Base-by-base conservation (phyloP, 2,797 vertebrate species). In the Cryptoblepharus egeriae region DNA sequence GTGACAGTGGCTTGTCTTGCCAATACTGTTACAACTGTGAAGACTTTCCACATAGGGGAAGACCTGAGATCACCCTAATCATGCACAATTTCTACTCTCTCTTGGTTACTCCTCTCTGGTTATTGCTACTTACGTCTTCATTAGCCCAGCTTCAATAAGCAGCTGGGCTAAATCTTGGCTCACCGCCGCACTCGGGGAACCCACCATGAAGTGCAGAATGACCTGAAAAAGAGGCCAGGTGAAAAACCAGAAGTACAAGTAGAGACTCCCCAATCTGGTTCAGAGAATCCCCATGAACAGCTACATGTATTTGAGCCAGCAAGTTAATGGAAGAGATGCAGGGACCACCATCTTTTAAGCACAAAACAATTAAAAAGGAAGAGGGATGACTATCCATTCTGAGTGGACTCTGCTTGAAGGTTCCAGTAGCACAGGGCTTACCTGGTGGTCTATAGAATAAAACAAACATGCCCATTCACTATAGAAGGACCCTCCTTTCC, bases 191-290 rank as follows among this genome's bases (percentile, higher is more conserved):
- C 96, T 97, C 9, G 97, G 97, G 1, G 97, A 98, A 8, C 98
- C 98, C 93, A 99, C 98, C 98, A 99, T 99, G 88, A 99, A 99
- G 79, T 99, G 97, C 68, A 99, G 92, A 82, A 99, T 97, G 74
- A 98, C 95, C 95, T 95, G 68, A n/a, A 42, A 32, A 26, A 13
- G 9, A 79, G 24, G 73, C 55, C 0, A 52, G 49, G 49, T 52
- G 39, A 68, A 20, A 35, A 69, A 45, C 22, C n/a, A 35, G 55
- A 32, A 68, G 30, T 3, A 22, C 16, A 26, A 3, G 6, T 42
- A 26, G 15, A 20, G n/a, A n/a, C n/a, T n/a, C n/a, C n/a, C n/a
- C n/a, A n/a, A n/a, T n/a, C n/a, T n/a, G n/a, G n/a, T n/a, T n/a
- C n/a, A n/a, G n/a, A n/a, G n/a, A n/a, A n/a, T n/a, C n/a, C n/a